Evolutionary conservation across 2,797 vertebrate species (phyloP), one percentile per base, ranked within the genome.

Genomic region (Argya squamiceps): DNA sequence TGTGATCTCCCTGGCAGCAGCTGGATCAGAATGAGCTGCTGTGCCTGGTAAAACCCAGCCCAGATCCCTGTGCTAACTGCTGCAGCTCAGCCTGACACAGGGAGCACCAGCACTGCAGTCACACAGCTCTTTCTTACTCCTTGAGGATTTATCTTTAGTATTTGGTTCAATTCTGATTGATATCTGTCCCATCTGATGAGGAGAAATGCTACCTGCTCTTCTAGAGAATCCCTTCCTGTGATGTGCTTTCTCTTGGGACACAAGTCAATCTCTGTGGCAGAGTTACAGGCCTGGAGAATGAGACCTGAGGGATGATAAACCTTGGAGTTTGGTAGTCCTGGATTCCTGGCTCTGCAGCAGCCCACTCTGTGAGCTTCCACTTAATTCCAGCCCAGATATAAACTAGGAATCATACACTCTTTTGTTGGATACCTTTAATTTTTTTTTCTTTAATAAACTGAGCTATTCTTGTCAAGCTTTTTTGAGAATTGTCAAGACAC

Each of bases 201-300:
- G 26, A 43, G 15, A 79, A 56, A 15, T 34, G 23, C 39, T 41
- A 3, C 49, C 32, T 76, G 30, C 12, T 89, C 7, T 30, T 41
- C 39, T 22, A n/a, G 39, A 34, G 27, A 17, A 47, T 34, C 27
- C 39, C n/a, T 32, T n/a, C 46, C 12, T 15, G 8, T 1, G 7
- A 4, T 10, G 22, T 37, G 23, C 20, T 22, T n/a, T 36, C 13
- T n/a, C 44, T 14, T 43, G 64, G 46, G 36, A 30, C 23, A 21
- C 2, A 2, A 27, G 52, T 0, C 41, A 32, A 14, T 41, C 32
- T 5, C 0, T 3, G 1, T 4, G 24, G 39, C 27, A 82, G 32
- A 64, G 47, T 20, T 79, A 37, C 16, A 9, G n/a, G 6, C 36
- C 29, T n/a, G 11, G 55, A 50, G 41, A 82, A 16, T 20, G 30